These are phyloP conservation scores for Aix galericulata DNA, from an alignment of 2,113 vertebrate species.

Conservation along the genomic window DNA sequence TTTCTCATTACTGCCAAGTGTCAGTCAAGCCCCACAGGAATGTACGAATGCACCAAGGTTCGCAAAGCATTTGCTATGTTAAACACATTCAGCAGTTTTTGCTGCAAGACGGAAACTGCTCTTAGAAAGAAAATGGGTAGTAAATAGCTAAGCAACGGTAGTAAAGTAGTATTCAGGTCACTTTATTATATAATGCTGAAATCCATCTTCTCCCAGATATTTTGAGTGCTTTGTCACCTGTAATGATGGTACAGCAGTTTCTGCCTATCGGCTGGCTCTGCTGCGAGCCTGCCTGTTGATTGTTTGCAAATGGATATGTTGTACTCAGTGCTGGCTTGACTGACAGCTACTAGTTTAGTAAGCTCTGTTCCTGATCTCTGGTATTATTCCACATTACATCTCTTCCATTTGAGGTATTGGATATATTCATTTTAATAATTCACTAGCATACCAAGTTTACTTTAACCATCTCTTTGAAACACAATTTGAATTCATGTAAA, in stretches of 20 bases:
- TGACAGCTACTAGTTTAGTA: neutral
- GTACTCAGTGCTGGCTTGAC: neutral
- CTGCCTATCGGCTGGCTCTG: neutral
- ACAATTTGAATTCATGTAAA: neutral
- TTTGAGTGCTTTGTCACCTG: neutral
- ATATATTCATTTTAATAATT: neutral
- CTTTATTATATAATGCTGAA: neutral
- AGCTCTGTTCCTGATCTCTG: neutral
- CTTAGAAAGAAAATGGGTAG: neutral
- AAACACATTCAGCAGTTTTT: neutral
- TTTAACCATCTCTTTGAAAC: neutral
- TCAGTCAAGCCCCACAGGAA: neutral
- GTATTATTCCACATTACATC: neutral
- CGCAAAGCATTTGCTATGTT: neutral
- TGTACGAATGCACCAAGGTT: accelerated
- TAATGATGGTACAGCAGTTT: neutral
- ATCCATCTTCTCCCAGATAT: neutral
- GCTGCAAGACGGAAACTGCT: neutral
- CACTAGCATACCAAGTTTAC: neutral
- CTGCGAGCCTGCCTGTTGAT: neutral
- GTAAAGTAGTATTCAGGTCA: neutral
- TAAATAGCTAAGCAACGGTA: neutral
- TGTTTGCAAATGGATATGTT: accelerated
- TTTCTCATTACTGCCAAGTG: neutral
- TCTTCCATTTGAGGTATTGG: neutral